These are phyloP conservation scores for Miichthys miiuy DNA, from an alignment of 2,797 vertebrate species.

Conservation along the genomic window DNA sequence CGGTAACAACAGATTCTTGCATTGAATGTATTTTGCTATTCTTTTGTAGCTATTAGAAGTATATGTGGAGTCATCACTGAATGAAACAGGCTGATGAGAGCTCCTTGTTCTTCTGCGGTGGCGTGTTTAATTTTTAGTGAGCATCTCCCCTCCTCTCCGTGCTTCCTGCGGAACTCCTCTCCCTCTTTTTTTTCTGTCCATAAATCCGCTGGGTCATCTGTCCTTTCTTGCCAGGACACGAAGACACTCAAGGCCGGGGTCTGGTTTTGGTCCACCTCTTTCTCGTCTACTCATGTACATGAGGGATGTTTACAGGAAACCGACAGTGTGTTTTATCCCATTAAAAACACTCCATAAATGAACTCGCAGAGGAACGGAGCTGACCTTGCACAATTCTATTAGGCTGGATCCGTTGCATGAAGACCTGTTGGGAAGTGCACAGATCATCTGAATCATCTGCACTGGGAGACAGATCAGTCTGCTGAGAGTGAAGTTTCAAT, in stretches of 20 bases:
- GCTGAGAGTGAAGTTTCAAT: slow-evolving; percentile 7
- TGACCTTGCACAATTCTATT: slow-evolving; percentile 50
- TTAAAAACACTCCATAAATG: slow-evolving; percentile 63
- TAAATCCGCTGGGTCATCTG: slow-evolving; percentile 71
- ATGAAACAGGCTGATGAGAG: background rate
- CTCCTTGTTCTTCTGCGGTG: slow-evolving; percentile 6
- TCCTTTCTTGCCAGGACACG: slow-evolving; percentile 67
- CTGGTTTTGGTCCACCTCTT: slow-evolving; percentile 58
- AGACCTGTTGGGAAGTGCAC: slow-evolving; percentile 25
- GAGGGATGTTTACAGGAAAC: slow-evolving; percentile 73
- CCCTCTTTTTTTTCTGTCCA: slow-evolving; percentile 31
- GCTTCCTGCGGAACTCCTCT: slow-evolving; percentile 58
- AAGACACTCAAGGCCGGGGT: slow-evolving; percentile 70
- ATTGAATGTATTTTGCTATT: background rate
- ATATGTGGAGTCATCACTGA: background rate
- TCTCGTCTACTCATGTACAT: slow-evolving; percentile 39
- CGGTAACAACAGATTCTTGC: background rate
- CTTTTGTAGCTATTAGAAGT: background rate
- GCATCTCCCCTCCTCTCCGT: slow-evolving; percentile 28
- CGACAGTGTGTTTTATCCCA: slow-evolving; percentile 49
- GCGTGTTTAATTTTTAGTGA: slow-evolving; percentile 16
- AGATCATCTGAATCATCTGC: slow-evolving; percentile 29
- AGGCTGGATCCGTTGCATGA: slow-evolving; percentile 1
- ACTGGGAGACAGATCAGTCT: slow-evolving; percentile 18
- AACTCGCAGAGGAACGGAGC: slow-evolving; percentile 32